Evolutionary conservation across 2,113 vertebrate species (phyloP), one percentile per base, ranked within the genome.

Genomic region (Sprattus sprattus): DNA sequence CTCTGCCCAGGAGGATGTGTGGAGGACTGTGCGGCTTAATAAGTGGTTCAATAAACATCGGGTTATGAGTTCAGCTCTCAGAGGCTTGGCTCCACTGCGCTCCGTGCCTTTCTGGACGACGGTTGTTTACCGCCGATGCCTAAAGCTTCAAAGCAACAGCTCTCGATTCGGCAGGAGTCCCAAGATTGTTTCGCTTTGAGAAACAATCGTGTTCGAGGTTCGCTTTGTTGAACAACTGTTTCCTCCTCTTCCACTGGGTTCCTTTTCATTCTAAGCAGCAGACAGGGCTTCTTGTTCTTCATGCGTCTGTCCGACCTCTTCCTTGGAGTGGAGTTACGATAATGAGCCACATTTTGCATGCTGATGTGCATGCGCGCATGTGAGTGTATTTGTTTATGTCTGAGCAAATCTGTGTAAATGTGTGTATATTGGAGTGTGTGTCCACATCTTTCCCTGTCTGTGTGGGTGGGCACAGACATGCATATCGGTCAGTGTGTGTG

Each of bases 161-260:
- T 4, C 13, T 44, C 71, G 16, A 16, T 78, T 78, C 28, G 28
- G 7, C 11, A 15, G 25, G 10, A 39, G 71, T 13, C 25, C 28
- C 10, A 10, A 84, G 47, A 88, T 52, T 82, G 45, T 81, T 85
- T 54, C 82, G 50, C 87, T 88, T 88, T 88, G 87, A 84, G 86
- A 88, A 52, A 78, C n/a, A 10, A 86, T 88, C 45, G 25, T n/a
- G 22, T 81, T 83, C 28, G 22, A 80, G 71, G 82, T 15, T 81
- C 83, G 54, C 64, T 88, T 46, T 85, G 87, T 82, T 85, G 47
- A 44, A 83, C 50, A 57, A 82, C 85, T 46, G 81, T 32, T 67
- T 49, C 0, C 28, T 28, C 28, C 28, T 39, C 28, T 78, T 3
- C 16, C 64, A 13, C n/a, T 4, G 13, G 28, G 28, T 78, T 78